Base-by-base conservation (phyloP, 2,888 invertebrate species). In the Augochlorella aurata region DNA sequence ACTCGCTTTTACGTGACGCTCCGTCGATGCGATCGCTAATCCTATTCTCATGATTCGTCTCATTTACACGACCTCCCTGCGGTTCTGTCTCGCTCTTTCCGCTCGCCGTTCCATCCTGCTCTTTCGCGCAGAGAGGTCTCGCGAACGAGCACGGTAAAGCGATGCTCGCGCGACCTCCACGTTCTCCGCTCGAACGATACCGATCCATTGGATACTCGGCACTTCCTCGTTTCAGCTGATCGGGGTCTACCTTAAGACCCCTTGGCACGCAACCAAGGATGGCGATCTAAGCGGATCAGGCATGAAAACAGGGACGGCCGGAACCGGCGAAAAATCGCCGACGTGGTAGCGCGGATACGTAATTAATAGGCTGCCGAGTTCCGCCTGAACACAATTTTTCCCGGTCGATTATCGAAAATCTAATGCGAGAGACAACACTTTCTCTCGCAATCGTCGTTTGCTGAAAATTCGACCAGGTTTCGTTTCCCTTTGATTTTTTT, bases 201-300 rank as follows among this genome's bases (percentile, higher is more conserved):
- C 86, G 82, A 73, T 84, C 76, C 75, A 81, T 82, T 79, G 78
- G 84, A 87, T 86, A 87, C 75, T 69, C 78, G 81, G 74, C 67
- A 83, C 83, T 88, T 88, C 84, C 85, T 88, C 84, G 79, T 86
- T 88, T 87, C 80, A 73, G 79, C 65, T 75, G 78, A 78, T 81
- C 78, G 77, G 65, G 82, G 52, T 58, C 54, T 73, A 82, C 65
- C 81, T 86, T 82, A 82, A 78, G 74, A 50, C 68, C 70, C 73
- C 44, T 82, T 72, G 66, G 76, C 86, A 88, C 81, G 85, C 87
- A 84, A 84, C 73, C 71, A 67, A 63, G 79, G 70, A 83, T 74
- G 77, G 68, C 77, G 83, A 77, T 74, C 77, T 54, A 71, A 84
- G 65, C 66, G 63, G 69, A 74, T 79, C 79, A 49, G 52, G 14